Evolutionary conservation across 2,113 vertebrate species (phyloP).

Genomic region (Condylura cristata): DNA sequence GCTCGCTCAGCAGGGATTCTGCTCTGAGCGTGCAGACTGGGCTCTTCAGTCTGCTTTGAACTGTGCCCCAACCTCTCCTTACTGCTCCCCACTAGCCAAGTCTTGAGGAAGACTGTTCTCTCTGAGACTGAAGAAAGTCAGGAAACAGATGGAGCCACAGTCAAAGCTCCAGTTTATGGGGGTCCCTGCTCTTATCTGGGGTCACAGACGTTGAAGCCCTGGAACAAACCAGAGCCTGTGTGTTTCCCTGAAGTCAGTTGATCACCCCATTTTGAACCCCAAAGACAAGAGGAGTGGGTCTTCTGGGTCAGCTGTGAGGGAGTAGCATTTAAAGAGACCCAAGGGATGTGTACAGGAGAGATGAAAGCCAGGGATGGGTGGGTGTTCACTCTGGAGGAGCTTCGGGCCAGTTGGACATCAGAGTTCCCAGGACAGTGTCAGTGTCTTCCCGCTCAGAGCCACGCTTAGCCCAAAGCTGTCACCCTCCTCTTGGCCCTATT

Average conservation of each 20-base stretch:
- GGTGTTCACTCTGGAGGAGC: not conserved
- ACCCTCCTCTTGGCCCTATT: not conserved
- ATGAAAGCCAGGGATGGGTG: not conserved
- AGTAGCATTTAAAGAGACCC: not conserved
- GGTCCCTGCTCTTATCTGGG: not conserved
- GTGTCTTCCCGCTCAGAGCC: not conserved
- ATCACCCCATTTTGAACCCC: not conserved
- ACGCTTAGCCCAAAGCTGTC: not conserved
- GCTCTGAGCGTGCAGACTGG: not conserved
- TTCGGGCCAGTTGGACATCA: not conserved
- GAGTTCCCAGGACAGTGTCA: not conserved
- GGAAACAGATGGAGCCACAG: not conserved
- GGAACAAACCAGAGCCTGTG: not conserved
- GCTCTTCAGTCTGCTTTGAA: not conserved
- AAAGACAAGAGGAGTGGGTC: not conserved
- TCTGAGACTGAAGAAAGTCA: not conserved
- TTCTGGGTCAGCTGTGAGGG: not conserved
- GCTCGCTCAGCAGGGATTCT: too few relatives aligned
- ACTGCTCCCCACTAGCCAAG: not conserved
- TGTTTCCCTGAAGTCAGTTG: not conserved
- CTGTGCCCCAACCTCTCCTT: not conserved
- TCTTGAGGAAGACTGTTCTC: not conserved
- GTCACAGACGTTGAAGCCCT: not conserved
- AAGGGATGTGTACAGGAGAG: not conserved
- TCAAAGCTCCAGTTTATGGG: not conserved